These are phyloP conservation scores for Peromyscus polionotus DNA, from an alignment of 2,113 vertebrate species.

Conservation along the genomic window DNA sequence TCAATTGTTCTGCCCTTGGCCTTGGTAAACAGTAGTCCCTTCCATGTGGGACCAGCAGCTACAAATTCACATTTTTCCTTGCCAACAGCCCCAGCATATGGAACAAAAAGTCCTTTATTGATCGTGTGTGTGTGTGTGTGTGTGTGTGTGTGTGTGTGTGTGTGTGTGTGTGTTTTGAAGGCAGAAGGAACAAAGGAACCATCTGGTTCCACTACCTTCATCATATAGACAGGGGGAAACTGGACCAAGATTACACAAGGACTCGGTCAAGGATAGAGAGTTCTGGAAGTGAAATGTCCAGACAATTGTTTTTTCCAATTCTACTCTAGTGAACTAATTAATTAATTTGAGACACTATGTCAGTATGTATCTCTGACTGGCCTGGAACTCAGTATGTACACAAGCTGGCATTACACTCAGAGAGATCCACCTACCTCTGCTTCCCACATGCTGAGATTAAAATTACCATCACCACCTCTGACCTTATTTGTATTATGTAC, in stretches of 20 bases:
- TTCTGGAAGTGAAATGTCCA: conserved; percentile 20
- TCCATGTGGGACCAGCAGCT: conserved; percentile 54
- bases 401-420: background rate
- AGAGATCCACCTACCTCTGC: background rate
- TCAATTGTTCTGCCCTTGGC: conserved; percentile 60
- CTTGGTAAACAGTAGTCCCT: conserved; percentile 59
- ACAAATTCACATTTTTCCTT: conserved; percentile 64
- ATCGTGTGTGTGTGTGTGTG: background rate
- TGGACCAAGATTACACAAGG: conserved; percentile 24
- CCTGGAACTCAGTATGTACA: background rate
- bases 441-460: background rate
- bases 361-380: background rate
- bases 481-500: background rate
- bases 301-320: background rate
- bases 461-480: background rate
- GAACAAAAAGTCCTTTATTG: conserved; percentile 60
- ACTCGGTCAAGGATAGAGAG: conserved; percentile 38
- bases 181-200: conserved; percentile 1
- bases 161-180: background rate
- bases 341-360: background rate
- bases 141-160: background rate
- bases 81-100: conserved; percentile 49
- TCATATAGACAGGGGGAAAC: conserved; percentile 32
- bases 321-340: background rate
- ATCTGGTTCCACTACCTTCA: conserved; percentile 1